Evolutionary conservation across 2,113 vertebrate genomes (phyloP).

Genomic region (Equus przewalskii): DNA sequence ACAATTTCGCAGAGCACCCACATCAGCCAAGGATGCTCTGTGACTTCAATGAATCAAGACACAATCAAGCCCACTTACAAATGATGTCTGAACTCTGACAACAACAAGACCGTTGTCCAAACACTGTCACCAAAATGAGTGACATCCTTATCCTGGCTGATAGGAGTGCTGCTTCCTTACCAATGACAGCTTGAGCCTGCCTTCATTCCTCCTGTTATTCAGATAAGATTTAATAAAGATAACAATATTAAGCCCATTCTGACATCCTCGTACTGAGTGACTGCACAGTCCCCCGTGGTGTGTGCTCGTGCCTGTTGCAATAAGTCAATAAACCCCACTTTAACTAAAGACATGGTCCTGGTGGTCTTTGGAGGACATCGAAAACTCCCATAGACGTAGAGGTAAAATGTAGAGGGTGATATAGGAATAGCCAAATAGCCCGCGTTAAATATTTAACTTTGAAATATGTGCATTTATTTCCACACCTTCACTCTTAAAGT

Average conservation of each 20-base stretch:
- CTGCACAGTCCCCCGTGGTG: neutral
- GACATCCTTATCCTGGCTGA: neutral
- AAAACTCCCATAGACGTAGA: neutral
- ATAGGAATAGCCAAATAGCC: neutral
- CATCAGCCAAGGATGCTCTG: neutral
- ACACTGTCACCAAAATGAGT: neutral
- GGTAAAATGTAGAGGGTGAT: neutral
- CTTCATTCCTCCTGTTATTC: neutral
- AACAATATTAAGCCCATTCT: neutral
- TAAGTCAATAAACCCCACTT: neutral
- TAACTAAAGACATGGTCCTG: neutral
- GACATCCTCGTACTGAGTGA: neutral
- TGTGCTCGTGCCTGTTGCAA: neutral
- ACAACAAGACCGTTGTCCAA: neutral
- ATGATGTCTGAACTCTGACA: neutral
- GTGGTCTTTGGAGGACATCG: neutral
- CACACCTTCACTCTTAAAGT: neutral
- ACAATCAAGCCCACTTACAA: neutral
- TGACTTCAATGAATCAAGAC: neutral
- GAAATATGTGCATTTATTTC: neutral
- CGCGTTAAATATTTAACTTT: slow-evolving; percentile 36
- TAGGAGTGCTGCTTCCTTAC: neutral
- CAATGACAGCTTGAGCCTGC: neutral
- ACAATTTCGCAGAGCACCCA: neutral
- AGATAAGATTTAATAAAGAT: neutral